Evolutionary conservation across 2,113 vertebrate species (phyloP).

Genomic region (Cephalophus harveyi): DNA sequence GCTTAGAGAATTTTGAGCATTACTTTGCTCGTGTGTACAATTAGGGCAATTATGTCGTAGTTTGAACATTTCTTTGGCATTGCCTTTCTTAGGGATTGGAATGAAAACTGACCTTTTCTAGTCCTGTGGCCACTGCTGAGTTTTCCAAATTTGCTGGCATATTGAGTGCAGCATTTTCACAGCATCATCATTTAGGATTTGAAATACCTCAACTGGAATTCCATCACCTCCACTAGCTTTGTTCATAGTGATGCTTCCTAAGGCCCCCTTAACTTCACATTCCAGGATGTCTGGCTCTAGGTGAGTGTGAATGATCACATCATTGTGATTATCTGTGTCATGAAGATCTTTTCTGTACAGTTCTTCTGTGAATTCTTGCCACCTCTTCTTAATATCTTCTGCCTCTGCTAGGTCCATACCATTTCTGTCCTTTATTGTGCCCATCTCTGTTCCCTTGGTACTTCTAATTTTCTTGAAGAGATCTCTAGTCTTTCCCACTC

Average conservation of each 20-base stretch:
- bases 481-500: neutral
- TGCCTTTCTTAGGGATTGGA: no score
- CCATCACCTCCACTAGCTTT: neutral
- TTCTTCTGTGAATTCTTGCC: neutral
- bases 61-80: no score
- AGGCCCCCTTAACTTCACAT: neutral
- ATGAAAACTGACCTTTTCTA: no score
- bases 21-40: no score
- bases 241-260: accelerated
- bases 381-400: neutral
- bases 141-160: no score
- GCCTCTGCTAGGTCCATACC: neutral
- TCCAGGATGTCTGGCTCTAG: neutral
- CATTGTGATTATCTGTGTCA: neutral
- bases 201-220: neutral
- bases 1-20: no score
- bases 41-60: no score
- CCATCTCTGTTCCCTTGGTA: neutral
- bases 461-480: neutral
- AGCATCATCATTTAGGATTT: no score
- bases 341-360: neutral
- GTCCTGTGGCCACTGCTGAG: no score
- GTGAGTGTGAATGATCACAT: neutral
- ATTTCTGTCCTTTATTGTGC: neutral
- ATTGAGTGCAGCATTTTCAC: no score